These are phyloP conservation scores for Ormyrus nitidulus DNA, from an alignment of 2,888 invertebrate genomes.

Conservation along the genomic window DNA sequence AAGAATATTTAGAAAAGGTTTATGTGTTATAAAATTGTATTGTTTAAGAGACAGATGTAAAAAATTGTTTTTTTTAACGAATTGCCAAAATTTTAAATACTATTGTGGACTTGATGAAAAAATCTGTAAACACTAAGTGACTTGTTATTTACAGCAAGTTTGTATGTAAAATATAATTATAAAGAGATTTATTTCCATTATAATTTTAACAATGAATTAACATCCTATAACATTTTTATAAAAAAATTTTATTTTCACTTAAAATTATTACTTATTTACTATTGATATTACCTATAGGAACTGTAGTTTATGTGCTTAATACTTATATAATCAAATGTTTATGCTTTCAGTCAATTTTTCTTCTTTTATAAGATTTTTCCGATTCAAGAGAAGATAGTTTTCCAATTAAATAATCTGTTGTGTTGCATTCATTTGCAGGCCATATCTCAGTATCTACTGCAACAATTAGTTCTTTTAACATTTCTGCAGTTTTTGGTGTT, in stretches of 20 bases:
- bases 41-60: slow-evolving; percentile 42
- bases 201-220: slow-evolving; percentile 25
- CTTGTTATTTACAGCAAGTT: slow-evolving; percentile 45
- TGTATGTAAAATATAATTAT: slow-evolving; percentile 52
- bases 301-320: too few species aligned
- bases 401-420: slow-evolving; percentile 56
- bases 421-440: slow-evolving; percentile 54
- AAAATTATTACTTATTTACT: too few species aligned
- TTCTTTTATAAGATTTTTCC: slow-evolving; percentile 47
- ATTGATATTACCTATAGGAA: too few species aligned
- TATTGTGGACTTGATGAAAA: slow-evolving; percentile 36
- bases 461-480: slow-evolving; percentile 56
- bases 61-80: slow-evolving; percentile 36
- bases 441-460: slow-evolving; percentile 60
- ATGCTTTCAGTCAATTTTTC: slow-evolving; percentile 10
- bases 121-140: slow-evolving; percentile 37
- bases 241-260: not conserved
- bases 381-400: slow-evolving; percentile 35
- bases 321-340: not conserved
- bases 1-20: slow-evolving; percentile 17
- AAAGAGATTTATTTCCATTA: slow-evolving; percentile 53
- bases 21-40: slow-evolving; percentile 38
- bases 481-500: slow-evolving; percentile 53
- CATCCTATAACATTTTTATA: slow-evolving; percentile 13
- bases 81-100: slow-evolving; percentile 42